These are phyloP conservation scores for Eudyptes chrysolophus DNA, from an alignment of 2,113 vertebrate species.

Conservation along the genomic window DNA sequence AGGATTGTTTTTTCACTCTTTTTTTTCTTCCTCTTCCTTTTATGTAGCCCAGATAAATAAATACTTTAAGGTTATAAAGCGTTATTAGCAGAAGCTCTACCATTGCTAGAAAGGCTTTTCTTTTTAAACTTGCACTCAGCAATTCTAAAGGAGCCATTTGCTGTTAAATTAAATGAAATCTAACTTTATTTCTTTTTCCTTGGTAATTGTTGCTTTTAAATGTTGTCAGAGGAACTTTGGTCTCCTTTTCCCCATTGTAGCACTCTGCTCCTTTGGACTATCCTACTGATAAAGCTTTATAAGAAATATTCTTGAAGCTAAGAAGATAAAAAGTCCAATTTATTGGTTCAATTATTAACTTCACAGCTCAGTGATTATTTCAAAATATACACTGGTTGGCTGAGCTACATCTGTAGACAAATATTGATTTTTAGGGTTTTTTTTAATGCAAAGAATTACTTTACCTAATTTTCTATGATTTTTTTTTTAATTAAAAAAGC, in stretches of 20 bases:
- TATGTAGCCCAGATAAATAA: background rate
- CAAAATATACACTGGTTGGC: background rate
- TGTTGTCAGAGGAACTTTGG: background rate
- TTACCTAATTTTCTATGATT: background rate
- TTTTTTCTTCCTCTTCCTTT: background rate
- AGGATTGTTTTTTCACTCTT: background rate
- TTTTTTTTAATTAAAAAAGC: background rate
- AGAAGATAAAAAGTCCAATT: constrained; percentile 24
- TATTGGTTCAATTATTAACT: constrained; percentile 49
- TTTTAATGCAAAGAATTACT: background rate
- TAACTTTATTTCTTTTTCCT: background rate
- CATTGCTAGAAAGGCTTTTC: background rate
- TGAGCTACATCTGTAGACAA: background rate
- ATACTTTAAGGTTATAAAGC: background rate
- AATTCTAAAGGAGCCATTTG: background rate
- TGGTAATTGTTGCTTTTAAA: background rate
- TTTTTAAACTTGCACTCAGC: background rate
- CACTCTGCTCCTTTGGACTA: background rate
- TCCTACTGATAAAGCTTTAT: background rate
- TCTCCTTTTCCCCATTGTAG: background rate
- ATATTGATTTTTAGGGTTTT: background rate
- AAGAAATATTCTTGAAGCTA: background rate
- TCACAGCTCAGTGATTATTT: constrained; percentile 41
- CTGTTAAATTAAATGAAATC: background rate
- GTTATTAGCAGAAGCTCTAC: background rate